Base-by-base conservation (phyloP, 2,113 vertebrate species). In the Mastomys coucha region DNA sequence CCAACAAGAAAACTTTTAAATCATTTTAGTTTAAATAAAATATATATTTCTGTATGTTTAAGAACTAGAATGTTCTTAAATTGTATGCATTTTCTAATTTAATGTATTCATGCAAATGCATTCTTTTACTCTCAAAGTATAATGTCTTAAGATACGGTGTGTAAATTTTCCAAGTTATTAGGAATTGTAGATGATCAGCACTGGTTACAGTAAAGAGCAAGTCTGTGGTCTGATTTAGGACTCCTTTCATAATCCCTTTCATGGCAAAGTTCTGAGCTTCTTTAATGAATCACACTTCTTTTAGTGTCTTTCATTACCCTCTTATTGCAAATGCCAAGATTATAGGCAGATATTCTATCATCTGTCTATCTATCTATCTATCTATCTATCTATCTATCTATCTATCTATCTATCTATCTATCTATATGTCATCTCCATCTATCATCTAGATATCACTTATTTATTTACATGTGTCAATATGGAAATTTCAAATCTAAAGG, bases 401-500 rank as follows among this genome's bases (percentile, higher is more conserved):
- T 16, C 26, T 28, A 31, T 49, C 19, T 58, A 17, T 51, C 45
- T 26, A 26, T 26, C 22, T 63, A 24, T 26, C 24, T 24, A 24
- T 63, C 20, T 9, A 24, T 42, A 20, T 42, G 5, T 75, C 56
- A 75, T 75, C 19, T 72, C 19, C 39, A 36, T 39, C 13, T 70
- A 70, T 70, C 36, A 39, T 72, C 36, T 81, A 81, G 17, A n/a
- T 81, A 12, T 58, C 36, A 82, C 42, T n/a, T 42, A 39, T 60
- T 39, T 60, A 60, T 28, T 81, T 42, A 84, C 2, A 42, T 45
- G 12, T 24, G 3, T 7, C 8, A 14, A 39, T 82, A 39, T 53
- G 20, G 77, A 22, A 69, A 51, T 8, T 7, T 26, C 3, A 10
- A 0, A 2, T 17, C 0, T 19, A 2, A 73, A 20, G 1, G 5